phyloP scores from a whole-genome alignment of 2,113 vertebrate species.

The Probosciger aterrimus region DNA sequence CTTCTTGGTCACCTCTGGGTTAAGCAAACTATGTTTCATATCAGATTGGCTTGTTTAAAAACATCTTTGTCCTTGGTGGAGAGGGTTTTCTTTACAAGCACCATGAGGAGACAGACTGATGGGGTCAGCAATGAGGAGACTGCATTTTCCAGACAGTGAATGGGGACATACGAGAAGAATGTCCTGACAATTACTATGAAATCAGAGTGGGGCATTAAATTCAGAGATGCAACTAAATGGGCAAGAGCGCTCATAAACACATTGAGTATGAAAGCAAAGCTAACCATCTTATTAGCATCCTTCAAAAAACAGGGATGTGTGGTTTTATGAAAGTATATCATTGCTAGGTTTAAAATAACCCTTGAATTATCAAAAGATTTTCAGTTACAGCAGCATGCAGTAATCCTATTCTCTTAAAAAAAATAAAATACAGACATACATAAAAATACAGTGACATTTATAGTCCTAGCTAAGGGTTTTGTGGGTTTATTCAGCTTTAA shows the following conservation, averaged over 20 bases:
- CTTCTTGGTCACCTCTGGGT: conserved; percentile 33
- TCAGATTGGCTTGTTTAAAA: conserved; percentile 45
- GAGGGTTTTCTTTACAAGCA: conserved; percentile 33
- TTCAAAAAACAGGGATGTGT: conserved; percentile 41
- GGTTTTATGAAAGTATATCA: conserved; percentile 64
- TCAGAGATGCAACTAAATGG: conserved; percentile 15
- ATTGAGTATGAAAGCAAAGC: conserved; percentile 41
- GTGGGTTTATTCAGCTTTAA: conserved; percentile 59
- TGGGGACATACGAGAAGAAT: not conserved
- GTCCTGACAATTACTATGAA: conserved; percentile 46
- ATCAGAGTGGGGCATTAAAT: conserved; percentile 49
- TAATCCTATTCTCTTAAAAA: conserved; percentile 39
- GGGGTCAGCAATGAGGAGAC: conserved; percentile 49
- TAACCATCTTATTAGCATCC: conserved; percentile 58
- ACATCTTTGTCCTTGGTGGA: conserved; percentile 49
- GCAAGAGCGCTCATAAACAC: conserved; percentile 53
- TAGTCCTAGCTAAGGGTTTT: conserved; percentile 54
- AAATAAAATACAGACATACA: conserved; percentile 8
- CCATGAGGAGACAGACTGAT: conserved; percentile 41
- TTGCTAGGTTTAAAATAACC: conserved; percentile 59
- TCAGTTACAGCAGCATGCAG: conserved; percentile 35
- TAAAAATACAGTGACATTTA: conserved; percentile 60
- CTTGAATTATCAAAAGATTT: conserved; percentile 49
- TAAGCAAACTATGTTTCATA: conserved; percentile 40
- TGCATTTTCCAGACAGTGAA: conserved; percentile 36